Base-by-base conservation (phyloP, 2,888 invertebrate genomes). In the Phortica magna region DNA sequence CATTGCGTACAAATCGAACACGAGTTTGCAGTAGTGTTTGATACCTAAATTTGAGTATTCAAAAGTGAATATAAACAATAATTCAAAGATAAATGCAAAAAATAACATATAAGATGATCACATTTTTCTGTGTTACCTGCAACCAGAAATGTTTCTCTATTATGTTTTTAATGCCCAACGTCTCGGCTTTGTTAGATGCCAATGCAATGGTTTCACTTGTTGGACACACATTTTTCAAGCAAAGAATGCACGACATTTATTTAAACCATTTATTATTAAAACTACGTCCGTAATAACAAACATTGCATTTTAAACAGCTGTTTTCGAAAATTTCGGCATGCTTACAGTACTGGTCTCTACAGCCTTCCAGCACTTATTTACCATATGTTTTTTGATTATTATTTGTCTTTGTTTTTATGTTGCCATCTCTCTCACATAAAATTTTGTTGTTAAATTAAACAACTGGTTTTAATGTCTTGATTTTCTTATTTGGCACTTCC, bases 101-200 rank as follows among this genome's bases (percentile, higher is more conserved):
- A 31, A 4, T 31, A 31, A 31, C 31, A 31, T 6, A 48, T 12
- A 2, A 43, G 43, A 6, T 10, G 43, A 43, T 6, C 43, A 43
- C 43, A 43, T 43, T 43, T 43, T 43, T 10, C 48, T 48, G 22
- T 59, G 76, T 83, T 79, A 86, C 85, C 79, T 76, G 80, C 14
- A 88, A 76, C 89, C 89, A 88, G 19, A 89, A 89, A 68, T 89
- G 89, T 55, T 85, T 83, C 59, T 85, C 88, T 64, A 89, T 83
- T 6, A 89, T 83, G 53, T 61, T 57, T 12, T 74, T 80, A n/a
- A 84, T 77, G 42, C 83, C 76, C 14, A 89, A 75, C n/a, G 76
- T 55, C 5, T 77, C 72, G 7, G 89, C 89, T 77, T 88, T 83
- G 0, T 73, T 77, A 12, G 85, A 82, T 14, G 75, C 77, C 67